phyloP scores from a whole-genome alignment of 1,140 invertebrate genomes.

The Anastatus disparis region DNA sequence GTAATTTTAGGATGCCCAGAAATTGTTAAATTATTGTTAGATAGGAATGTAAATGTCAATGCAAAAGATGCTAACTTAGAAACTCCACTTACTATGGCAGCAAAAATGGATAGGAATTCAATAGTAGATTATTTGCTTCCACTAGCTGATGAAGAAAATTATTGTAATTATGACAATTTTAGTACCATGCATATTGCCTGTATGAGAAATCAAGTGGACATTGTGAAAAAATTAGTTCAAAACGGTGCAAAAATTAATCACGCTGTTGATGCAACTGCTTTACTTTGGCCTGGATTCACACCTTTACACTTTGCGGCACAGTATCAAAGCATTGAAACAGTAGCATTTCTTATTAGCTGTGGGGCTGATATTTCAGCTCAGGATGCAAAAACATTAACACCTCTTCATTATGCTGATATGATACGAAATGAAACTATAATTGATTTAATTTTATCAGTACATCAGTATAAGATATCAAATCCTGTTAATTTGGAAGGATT shows the following conservation, averaged over 20 bases:
- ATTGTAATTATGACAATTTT: background rate
- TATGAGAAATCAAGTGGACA: background rate
- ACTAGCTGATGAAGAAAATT: background rate
- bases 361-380: background rate
- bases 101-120: background rate
- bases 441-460: too few relatives aligned
- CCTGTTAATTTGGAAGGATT: constrained; percentile 6
- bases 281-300: background rate
- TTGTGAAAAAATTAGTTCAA: background rate
- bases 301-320: constrained; percentile 20
- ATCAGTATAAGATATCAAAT: background rate
- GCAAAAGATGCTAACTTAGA: background rate
- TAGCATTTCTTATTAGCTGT: too few relatives aligned
- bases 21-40: too few relatives aligned
- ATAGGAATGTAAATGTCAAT: background rate
- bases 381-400: background rate
- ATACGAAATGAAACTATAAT: too few relatives aligned
- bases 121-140: background rate
- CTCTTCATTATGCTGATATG: too few relatives aligned
- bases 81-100: background rate
- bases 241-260: background rate
- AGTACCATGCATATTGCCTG: constrained; percentile 12
- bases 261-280: background rate
- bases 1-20: too few relatives aligned
- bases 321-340: background rate